These are phyloP conservation scores for Gopherus flavomarginatus DNA, from an alignment of 2,113 vertebrate species.

Conservation along the genomic window DNA sequence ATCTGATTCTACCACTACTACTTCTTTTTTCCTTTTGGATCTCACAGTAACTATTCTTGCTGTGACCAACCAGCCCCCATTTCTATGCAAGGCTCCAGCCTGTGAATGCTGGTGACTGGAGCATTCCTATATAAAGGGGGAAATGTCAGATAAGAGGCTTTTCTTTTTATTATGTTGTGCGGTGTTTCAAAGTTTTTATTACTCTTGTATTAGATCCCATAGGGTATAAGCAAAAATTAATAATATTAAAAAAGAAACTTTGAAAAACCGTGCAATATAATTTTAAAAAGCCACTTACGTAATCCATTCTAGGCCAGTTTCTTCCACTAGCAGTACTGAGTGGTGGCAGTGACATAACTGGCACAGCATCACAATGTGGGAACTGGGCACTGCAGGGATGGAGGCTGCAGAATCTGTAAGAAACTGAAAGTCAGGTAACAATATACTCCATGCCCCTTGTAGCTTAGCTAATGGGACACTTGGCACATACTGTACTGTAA, in stretches of 20 bases:
- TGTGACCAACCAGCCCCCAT: not conserved
- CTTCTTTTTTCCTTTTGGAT: not conserved
- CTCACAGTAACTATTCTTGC: not conserved
- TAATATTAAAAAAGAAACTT: conserved; percentile 10
- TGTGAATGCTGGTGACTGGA: not conserved
- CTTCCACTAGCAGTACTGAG: rapidly evolving
- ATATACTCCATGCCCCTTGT: not conserved
- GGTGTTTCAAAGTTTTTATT: conserved; percentile 18
- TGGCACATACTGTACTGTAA: not conserved
- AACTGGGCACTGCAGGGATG: not conserved
- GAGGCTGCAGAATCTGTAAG: not conserved
- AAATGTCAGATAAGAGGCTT: not conserved
- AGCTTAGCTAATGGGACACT: conserved; percentile 26
- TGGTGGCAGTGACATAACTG: not conserved
- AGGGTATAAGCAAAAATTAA: not conserved
- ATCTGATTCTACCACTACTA: not conserved
- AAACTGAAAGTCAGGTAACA: not conserved
- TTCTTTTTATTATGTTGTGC: not conserved
- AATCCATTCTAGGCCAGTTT: not conserved
- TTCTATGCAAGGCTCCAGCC: not conserved
- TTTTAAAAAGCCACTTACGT: not conserved
- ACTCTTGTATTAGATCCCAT: conserved; percentile 12
- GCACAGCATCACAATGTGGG: not conserved
- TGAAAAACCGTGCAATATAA: not conserved
- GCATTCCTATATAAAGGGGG: not conserved